A percentile compares a stretch with the other conserved stretches of the same genome.
These are phyloP conservation scores for Phlogophora meticulosa DNA, from an alignment of 2,888 invertebrate genomes.

Conservation along the genomic window DNA sequence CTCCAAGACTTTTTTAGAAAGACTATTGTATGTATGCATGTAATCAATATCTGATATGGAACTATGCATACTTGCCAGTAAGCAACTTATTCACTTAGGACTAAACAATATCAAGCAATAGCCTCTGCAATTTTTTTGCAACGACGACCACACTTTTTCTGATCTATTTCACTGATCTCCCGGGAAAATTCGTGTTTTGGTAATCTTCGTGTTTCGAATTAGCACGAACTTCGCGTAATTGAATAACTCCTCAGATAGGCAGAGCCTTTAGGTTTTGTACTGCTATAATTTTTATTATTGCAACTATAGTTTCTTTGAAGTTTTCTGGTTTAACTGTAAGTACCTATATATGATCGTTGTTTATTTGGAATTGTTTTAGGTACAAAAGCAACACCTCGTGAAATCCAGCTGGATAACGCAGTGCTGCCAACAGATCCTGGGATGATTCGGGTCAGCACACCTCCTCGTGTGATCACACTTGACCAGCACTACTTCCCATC, in stretches of 20 bases:
- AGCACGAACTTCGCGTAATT: too few species aligned
- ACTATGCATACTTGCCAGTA: neutral
- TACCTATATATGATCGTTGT: neutral
- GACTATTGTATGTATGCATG: too few species aligned
- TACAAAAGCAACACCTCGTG: conserved; percentile 96
- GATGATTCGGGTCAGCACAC: conserved; percentile 96
- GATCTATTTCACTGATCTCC: too few species aligned
- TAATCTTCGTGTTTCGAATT: too few species aligned
- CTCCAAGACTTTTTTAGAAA: too few species aligned
- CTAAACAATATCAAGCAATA: neutral
- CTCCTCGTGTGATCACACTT: conserved; percentile 96
- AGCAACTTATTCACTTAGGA: neutral
- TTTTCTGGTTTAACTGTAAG: neutral
- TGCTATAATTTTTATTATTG: too few species aligned
- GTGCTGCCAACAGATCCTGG: conserved; percentile 93
- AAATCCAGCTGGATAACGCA: conserved; percentile 96
- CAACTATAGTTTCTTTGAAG: too few species aligned
- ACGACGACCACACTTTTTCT: too few species aligned
- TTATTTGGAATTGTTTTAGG: conserved; percentile 84
- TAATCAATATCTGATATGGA: neutral
- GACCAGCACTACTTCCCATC: conserved; percentile 96
- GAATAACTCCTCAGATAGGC: too few species aligned
- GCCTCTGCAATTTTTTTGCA: neutral
- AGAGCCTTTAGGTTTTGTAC: too few species aligned
- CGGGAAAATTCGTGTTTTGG: too few species aligned